phyloP scores from a whole-genome alignment of 2,888 invertebrate genomes.

The Plebejus melissa region DNA sequence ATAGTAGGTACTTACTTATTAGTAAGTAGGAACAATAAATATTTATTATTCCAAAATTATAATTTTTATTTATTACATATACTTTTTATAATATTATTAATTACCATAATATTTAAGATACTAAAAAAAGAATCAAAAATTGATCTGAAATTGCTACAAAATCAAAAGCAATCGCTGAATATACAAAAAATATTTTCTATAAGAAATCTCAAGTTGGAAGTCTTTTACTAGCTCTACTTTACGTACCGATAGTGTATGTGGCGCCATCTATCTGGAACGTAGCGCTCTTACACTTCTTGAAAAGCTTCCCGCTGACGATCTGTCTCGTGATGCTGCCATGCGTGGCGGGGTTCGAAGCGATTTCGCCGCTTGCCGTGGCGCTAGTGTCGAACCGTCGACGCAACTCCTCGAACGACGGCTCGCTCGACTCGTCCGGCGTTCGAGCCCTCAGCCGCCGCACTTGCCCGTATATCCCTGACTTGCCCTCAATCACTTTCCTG shows the following conservation, averaged over 20 bases:
- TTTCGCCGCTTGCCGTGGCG: conserved; percentile 62
- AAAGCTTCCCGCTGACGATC: conserved; percentile 79
- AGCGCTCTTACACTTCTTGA: conserved; percentile 92
- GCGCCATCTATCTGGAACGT: conserved; percentile 93
- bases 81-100: no score
- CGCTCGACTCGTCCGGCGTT: conserved; percentile 58
- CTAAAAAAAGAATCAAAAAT: no score
- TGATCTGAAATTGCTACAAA: no score
- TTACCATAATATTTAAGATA: no score
- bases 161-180: no score
- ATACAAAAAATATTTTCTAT: no score
- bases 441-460: conserved; percentile 47
- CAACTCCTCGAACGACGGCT: conserved; percentile 68
- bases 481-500: conserved; percentile 42
- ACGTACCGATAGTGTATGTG: conserved; percentile 91
- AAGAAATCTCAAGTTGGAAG: not conserved
- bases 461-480: conserved; percentile 59
- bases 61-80: no score
- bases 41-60: no score
- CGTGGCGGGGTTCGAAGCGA: conserved; percentile 67
- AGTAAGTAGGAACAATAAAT: not conserved
- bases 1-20: not conserved
- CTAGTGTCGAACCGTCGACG: conserved; percentile 67
- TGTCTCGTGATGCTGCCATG: conserved; percentile 73
- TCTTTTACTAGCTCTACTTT: not conserved